phyloP scores from a whole-genome alignment of 1,140 invertebrate genomes.

The Harlomillsia oculata region DNA sequence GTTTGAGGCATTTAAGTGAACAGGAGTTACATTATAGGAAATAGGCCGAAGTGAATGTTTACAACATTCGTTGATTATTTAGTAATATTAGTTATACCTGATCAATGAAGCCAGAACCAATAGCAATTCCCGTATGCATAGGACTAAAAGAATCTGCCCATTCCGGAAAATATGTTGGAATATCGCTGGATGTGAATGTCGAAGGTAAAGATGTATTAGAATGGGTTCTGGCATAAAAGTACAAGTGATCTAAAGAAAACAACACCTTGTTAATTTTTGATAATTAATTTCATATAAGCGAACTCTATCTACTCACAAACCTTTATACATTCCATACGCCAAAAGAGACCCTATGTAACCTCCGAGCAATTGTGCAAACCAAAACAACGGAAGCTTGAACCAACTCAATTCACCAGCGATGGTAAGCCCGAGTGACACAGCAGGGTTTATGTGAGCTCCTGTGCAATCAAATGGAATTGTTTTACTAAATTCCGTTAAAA shows the following conservation, averaged over 20 bases:
- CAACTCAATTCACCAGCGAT: conserved; percentile 25
- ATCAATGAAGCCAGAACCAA: conserved; percentile 3
- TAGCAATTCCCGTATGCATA: neutral
- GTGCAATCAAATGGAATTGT: neutral
- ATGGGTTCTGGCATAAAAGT: too few species aligned
- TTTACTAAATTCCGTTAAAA: neutral
- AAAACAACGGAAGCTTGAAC: conserved; percentile 22
- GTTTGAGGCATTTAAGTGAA: neutral
- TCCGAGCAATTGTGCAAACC: conserved; percentile 22
- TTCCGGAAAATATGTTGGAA: neutral
- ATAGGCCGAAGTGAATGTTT: neutral
- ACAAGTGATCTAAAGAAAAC: too few species aligned
- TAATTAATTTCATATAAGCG: too few species aligned
- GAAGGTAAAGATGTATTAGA: too few species aligned
- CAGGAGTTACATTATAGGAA: neutral
- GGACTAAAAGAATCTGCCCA: neutral
- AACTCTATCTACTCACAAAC: neutral
- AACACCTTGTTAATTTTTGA: too few species aligned
- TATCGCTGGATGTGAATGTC: too few species aligned
- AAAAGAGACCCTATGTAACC: conserved; percentile 19
- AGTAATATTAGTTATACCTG: too few species aligned
- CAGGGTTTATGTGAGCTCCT: conserved; percentile 27
- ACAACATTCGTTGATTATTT: neutral
- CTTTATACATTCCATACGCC: conserved; percentile 16
- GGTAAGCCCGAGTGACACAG: conserved; percentile 19